Evolutionary conservation across 2,888 invertebrate genomes (phyloP).

Genomic region (Chrysolina haemoptera): DNA sequence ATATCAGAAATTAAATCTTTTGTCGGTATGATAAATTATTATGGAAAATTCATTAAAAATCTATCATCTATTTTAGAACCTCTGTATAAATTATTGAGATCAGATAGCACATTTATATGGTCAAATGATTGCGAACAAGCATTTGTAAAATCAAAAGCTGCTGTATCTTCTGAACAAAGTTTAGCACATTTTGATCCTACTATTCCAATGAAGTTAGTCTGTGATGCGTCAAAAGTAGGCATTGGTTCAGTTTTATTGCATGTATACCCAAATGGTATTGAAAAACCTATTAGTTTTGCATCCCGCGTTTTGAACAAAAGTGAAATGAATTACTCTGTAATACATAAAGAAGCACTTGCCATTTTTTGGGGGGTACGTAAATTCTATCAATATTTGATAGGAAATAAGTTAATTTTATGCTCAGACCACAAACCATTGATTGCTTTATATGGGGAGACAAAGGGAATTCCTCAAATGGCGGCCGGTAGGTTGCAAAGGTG

Average conservation of each 20-base stretch:
- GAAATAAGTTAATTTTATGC: constrained; percentile 22
- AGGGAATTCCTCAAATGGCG: neutral
- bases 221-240: constrained; percentile 28
- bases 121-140: constrained; percentile 28
- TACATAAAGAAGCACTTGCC: constrained; percentile 28
- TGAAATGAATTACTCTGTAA: constrained; percentile 32
- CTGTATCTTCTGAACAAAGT: constrained; percentile 24
- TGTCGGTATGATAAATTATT: constrained; percentile 33
- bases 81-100: constrained; percentile 8
- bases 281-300: constrained; percentile 34
- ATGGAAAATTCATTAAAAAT: constrained; percentile 21
- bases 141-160: constrained; percentile 17
- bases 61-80: constrained; percentile 20
- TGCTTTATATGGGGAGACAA: neutral
- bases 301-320: constrained; percentile 24
- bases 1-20: constrained; percentile 19
- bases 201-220: constrained; percentile 19
- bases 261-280: constrained; percentile 30
- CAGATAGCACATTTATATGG: constrained; percentile 23
- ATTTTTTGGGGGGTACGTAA: constrained; percentile 28
- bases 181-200: constrained; percentile 29
- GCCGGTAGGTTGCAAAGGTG: neutral
- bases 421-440: constrained; percentile 27
- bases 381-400: constrained; percentile 29
- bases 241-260: constrained; percentile 31